Base-by-base conservation (phyloP, 2,888 invertebrate species). In the Tetragnatha montana region DNA sequence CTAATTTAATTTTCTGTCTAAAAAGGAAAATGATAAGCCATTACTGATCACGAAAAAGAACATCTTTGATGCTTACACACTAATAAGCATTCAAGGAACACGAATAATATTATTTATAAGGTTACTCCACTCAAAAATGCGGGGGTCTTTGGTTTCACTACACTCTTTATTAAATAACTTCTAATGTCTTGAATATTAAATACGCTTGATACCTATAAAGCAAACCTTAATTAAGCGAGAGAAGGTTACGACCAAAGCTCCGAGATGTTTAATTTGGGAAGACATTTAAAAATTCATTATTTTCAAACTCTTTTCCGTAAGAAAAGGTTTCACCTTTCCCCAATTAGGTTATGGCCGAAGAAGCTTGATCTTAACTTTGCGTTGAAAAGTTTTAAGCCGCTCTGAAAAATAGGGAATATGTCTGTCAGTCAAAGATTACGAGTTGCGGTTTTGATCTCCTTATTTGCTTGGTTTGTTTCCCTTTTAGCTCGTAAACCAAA, bases 191-290 rank as follows among this genome's bases (percentile, higher is more conserved):
- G 35, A 76, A 51, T 50, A 50, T 76, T 14, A 35, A 21, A 17
- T 71, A 74, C 17, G 51, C 22, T 51, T 82, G 50, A 74, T 50
- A 21, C 60, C 21, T 22, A 17, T 74, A 60, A 82, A 74, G 82
- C 50, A 21, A 71, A 81, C 49, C 51, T 82, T 82, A 82, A 82
- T 82, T 82, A 82, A 71, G 73, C 60, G 74, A 12, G 60, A 22
- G 74, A n/a, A 47, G 19, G 22, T 8, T 21, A 10, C 8, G 60
- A 12, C 12, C 10, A 49, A 75, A 75, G 75, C 60, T 21, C 60
- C 17, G 51, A 22, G 60, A 50, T 78, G 60, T 78, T 60, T 78
- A 60, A 60, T 21, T 78, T 78, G 21, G 21, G 8, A 21, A 78
- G 60, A 21, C n/a, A 12, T 60, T 78, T 60, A 17, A 68, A 35